Conservation (phyloP, 2,797 vertebrate species). For the Trichosurus vulpecula region DNA sequence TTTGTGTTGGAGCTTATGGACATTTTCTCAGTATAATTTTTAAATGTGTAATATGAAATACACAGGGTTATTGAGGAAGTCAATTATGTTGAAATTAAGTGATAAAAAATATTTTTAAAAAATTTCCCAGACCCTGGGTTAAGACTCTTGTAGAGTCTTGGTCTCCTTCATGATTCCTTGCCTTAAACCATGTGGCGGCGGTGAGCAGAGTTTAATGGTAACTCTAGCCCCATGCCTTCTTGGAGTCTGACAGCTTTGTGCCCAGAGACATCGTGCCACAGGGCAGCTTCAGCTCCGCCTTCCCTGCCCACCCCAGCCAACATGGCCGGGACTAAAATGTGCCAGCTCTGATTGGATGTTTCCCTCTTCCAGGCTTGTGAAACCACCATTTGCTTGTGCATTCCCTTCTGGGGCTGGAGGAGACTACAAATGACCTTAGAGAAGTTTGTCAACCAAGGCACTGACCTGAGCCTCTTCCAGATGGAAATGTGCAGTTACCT, state of each 20-base stretch:
- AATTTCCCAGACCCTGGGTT: too few species aligned
- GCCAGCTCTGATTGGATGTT: neutral
- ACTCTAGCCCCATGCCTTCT: rapidly evolving
- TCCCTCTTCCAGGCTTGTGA: constrained; percentile 58
- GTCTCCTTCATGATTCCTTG: neutral
- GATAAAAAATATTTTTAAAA: rapidly evolving
- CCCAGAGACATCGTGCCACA: neutral
- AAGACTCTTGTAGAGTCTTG: neutral
- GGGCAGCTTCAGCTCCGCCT: neutral
- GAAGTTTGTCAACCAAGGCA: rapidly evolving
- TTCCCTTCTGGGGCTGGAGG: constrained; percentile 75
- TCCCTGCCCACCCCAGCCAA: neutral
- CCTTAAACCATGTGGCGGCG: neutral
- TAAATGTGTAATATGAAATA: neutral
- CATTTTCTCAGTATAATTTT: too few species aligned
- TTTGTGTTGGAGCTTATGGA: neutral
- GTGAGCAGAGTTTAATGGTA: rapidly evolving
- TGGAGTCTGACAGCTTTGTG: neutral
- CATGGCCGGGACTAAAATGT: rapidly evolving
- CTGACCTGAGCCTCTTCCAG: constrained; percentile 54
- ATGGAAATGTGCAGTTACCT: constrained; percentile 57
- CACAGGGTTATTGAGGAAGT: rapidly evolving
- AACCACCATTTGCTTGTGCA: constrained; percentile 67
- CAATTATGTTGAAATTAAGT: rapidly evolving
- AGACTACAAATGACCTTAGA: neutral